Evolutionary conservation across 2,113 vertebrate genomes (phyloP), one percentile per base, ranked within the genome.

Genomic region (Anoplopoma fimbria): DNA sequence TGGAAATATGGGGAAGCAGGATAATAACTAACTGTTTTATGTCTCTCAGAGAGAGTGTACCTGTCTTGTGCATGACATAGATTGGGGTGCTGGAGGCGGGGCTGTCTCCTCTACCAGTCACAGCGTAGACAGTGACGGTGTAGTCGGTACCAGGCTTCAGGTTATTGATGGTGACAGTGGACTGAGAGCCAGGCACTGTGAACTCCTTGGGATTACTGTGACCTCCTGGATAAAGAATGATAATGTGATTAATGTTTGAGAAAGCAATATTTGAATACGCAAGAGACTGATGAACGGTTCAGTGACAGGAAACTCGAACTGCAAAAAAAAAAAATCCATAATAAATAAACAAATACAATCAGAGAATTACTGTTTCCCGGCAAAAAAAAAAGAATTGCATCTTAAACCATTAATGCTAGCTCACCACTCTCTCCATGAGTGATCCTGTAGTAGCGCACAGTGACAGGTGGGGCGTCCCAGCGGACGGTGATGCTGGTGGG

Each of bases 41-140:
- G 19, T 3, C 57, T 42, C 15, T 40, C 9, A 4, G 2, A 34
- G 38, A 21, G 31, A 34, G 0, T 19, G 64, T 93, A 98, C 98
- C 96, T 93, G 98, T 99, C 91, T 84, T 96, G 90, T 99, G 97
- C 77, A 94, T 95, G 79, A 99, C 95, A 2, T 96, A 96, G 91
- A 99, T 91, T 0, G 98, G 98, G 40, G 96, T 97, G 95, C 98
- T 99, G 89, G 97, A 97, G 2, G 97, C 97, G 0, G 98, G 98
- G 77, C 98, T 99, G 93, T 99, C 98, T 87, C 98, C 98, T 91
- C 98, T 95, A 31, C 97, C 97, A 0, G 97, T 99, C 72, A 99
- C 97, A 27, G 98, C 97, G 0, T 97, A 98, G 23, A 99, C 94
- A 0, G 97, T 99, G 90, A 99, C 93, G 10, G 95, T 98, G 67